Evolutionary conservation across 2,797 vertebrate species (phyloP).

Genomic region (Apodemus agrarius): DNA sequence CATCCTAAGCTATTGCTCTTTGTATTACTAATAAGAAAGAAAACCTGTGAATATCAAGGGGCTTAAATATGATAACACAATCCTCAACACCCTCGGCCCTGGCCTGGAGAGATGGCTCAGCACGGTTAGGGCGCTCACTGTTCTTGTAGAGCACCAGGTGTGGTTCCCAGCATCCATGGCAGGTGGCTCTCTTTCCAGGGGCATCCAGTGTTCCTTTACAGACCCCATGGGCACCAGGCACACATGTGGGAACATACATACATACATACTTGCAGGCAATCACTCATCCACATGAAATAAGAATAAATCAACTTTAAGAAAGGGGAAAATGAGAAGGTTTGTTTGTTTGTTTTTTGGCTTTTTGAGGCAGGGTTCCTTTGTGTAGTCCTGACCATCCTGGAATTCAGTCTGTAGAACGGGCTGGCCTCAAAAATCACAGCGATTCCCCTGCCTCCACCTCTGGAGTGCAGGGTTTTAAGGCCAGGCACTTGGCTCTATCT

Average conservation of each 20-base stretch:
- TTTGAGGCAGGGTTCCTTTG: neutral
- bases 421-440: neutral
- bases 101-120: neutral
- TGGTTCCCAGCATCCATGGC: neutral
- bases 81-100: neutral
- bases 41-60: neutral
- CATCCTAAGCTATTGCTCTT: neutral
- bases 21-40: constrained; percentile 26
- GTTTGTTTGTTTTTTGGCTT: neutral
- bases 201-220: neutral
- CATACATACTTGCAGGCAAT: neutral
- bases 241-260: neutral
- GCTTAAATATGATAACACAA: neutral
- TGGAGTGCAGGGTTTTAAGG: neutral
- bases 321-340: neutral
- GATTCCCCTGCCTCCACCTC: neutral
- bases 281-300: neutral
- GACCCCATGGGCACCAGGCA: neutral
- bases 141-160: too few species aligned
- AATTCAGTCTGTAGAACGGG: neutral
- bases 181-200: neutral
- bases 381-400: neutral
- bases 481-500: neutral
- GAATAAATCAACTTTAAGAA: neutral
- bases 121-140: neutral